These are phyloP conservation scores for Arenaria interpres DNA, from an alignment of 2,113 vertebrate species.

Conservation along the genomic window DNA sequence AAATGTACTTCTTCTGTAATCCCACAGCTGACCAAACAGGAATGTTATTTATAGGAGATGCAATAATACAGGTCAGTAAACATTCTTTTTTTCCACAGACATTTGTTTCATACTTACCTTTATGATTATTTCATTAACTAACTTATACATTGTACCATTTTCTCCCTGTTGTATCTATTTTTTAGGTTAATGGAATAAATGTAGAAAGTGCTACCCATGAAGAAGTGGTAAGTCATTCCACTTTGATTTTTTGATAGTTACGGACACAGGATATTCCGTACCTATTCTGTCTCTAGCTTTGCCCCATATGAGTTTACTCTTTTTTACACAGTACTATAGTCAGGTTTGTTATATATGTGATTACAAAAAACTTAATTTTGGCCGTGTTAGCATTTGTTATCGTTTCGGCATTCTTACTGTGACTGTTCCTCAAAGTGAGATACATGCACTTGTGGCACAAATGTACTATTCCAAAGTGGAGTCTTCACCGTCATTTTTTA, in stretches of 20 bases:
- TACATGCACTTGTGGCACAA: not conserved
- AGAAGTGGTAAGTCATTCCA: constrained; percentile 89
- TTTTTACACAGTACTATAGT: not conserved
- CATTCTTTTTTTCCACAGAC: not conserved
- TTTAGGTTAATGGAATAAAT: constrained; percentile 93
- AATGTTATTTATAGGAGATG: constrained; percentile 92
- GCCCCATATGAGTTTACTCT: not conserved
- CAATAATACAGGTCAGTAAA: constrained; percentile 89
- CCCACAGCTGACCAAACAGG: constrained; percentile 89
- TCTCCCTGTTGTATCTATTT: not conserved
- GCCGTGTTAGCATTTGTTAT: not conserved
- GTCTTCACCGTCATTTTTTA: not conserved
- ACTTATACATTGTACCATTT: not conserved
- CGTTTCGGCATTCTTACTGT: not conserved
- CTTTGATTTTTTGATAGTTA: not conserved
- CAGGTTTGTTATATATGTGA: not conserved
- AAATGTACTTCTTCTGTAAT: constrained; percentile 74
- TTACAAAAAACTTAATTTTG: not conserved
- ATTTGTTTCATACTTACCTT: not conserved
- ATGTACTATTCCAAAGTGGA: not conserved
- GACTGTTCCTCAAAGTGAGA: not conserved
- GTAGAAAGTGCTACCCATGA: constrained; percentile 90
- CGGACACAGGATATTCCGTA: too few species aligned
- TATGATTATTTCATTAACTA: not conserved
- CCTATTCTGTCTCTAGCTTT: not conserved